Evolutionary conservation across 2,113 vertebrate genomes (phyloP), one percentile per base, ranked within the genome.

Genomic region (Gnathonemus longibarbis): DNA sequence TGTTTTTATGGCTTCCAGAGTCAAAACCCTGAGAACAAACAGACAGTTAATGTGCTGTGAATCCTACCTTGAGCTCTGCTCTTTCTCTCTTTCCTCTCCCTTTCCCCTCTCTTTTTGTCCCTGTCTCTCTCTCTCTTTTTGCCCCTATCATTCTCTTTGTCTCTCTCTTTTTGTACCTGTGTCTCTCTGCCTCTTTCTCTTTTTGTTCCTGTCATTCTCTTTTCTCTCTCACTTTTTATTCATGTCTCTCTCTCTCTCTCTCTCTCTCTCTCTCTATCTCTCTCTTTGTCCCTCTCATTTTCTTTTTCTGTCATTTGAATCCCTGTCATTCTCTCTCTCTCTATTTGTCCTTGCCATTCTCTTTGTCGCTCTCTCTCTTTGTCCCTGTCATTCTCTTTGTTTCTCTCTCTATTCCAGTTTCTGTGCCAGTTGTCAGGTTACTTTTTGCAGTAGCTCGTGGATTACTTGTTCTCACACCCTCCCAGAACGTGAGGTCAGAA

Each of bases 1-100:
- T 62, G 87, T 88, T 88, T 88, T 88, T 88, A 88, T 62, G 35
- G 35, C 56, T 88, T 66, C 49, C 35, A 42, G 50, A 88, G 87
- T 88, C 45, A 70, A 66, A 88, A 74, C 70, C 48, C 74, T 11
- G 0, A 89, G 49, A 84, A 83, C 42, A 88, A 45, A 56, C 74
- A 83, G 88, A 48, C 24, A 48, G 77, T 62, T 84, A 89, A 17
- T 31, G 35, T 80, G 50, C 50, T 87, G 27, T 53, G 27, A 58
- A 58, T 27, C 88, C 46, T 27, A 74, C 19, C 8, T 62, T 88
- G 45, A 21, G 52, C 53, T 62, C 35, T 52, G 2, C 58, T n/a
- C 62, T 56, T 35, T 56, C 2, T 89, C 48, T 89, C 48, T 53
- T 9, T 56, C n/a, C 48, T 24, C 17, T 15, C 49, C 21, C 48